These are phyloP conservation scores for Drosophila rufa DNA, from an alignment of 1,140 invertebrate genomes.

Conservation along the genomic window DNA sequence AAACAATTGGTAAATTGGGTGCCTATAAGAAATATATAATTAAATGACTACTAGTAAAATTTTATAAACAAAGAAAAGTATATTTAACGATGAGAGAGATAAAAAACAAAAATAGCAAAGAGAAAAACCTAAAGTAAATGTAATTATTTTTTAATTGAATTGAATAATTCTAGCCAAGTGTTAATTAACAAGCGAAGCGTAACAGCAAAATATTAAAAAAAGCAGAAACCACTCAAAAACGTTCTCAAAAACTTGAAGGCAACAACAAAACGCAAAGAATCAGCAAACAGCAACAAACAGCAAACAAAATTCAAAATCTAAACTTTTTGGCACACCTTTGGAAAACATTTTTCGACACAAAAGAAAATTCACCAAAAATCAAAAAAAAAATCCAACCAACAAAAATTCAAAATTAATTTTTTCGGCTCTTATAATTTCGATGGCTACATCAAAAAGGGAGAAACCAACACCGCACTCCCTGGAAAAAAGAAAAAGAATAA, in stretches of 20 bases:
- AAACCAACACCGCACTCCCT: constrained; percentile 22
- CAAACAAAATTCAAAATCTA: constrained; percentile 65
- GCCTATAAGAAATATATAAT: constrained; percentile 82
- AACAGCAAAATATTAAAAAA: constrained; percentile 20
- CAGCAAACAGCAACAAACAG: constrained; percentile 35
- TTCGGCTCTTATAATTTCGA: constrained; percentile 74
- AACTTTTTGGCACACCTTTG: constrained; percentile 84
- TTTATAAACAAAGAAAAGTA: constrained; percentile 78
- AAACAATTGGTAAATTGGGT: constrained; percentile 85
- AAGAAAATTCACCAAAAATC: constrained; percentile 22
- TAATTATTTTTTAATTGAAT: constrained; percentile 67
- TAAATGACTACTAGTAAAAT: constrained; percentile 84
- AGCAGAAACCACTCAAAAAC: constrained; percentile 83
- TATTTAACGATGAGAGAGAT: constrained; percentile 54
- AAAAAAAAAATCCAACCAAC: constrained; percentile 32
- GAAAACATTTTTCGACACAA: constrained; percentile 81
- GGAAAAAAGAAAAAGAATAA: constrained; percentile 22
- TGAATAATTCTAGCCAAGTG: constrained; percentile 54
- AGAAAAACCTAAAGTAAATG: constrained; percentile 60
- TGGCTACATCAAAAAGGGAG: constrained; percentile 13
- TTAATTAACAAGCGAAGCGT: constrained; percentile 43
- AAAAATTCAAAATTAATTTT: constrained; percentile 78
- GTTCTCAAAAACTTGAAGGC: constrained; percentile 77
- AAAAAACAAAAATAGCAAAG: constrained; percentile 57
- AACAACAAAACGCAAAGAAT: constrained; percentile 53